These are phyloP conservation scores for Leptinotarsa juncta DNA, from an alignment of 2,888 invertebrate genomes.

Conservation along the genomic window DNA sequence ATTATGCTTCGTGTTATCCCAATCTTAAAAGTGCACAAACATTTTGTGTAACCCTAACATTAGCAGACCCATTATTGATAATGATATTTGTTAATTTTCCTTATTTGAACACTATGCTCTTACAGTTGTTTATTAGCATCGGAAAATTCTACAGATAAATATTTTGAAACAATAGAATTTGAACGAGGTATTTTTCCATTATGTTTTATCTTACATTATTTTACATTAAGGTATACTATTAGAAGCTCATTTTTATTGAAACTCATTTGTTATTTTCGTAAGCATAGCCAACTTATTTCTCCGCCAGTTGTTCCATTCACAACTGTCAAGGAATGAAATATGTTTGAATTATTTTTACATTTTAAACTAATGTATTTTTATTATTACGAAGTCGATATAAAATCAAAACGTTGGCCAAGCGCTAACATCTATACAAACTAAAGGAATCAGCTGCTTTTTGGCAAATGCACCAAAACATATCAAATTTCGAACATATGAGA, in stretches of 20 bases:
- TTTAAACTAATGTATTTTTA: constrained; percentile 24
- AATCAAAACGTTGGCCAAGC: constrained; percentile 20
- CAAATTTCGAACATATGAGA: constrained; percentile 43
- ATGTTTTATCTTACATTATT: too few species aligned
- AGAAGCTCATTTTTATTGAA: neutral
- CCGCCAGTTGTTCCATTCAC: constrained; percentile 10
- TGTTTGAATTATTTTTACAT: constrained; percentile 20
- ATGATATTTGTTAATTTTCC: too few species aligned
- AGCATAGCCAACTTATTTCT: neutral
- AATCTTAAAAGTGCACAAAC: too few species aligned
- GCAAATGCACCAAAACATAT: constrained; percentile 47
- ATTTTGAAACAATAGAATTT: too few species aligned
- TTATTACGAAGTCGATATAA: constrained; percentile 16
- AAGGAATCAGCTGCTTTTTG: constrained; percentile 40
- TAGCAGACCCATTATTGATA: too few species aligned
- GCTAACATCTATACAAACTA: constrained; percentile 3
- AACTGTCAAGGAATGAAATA: constrained; percentile 21
- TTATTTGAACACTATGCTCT: too few species aligned
- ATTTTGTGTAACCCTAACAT: too few species aligned
- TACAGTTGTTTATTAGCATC: too few species aligned
- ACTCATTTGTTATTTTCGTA: neutral
- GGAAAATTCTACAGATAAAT: too few species aligned
- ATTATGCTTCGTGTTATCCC: too few species aligned
- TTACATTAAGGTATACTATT: too few species aligned
- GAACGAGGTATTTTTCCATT: too few species aligned